A percentile compares a stretch with the other conserved stretches of the same genome.
phyloP scores from a whole-genome alignment of 2,113 vertebrate genomes.

The Scatophagus argus region DNA sequence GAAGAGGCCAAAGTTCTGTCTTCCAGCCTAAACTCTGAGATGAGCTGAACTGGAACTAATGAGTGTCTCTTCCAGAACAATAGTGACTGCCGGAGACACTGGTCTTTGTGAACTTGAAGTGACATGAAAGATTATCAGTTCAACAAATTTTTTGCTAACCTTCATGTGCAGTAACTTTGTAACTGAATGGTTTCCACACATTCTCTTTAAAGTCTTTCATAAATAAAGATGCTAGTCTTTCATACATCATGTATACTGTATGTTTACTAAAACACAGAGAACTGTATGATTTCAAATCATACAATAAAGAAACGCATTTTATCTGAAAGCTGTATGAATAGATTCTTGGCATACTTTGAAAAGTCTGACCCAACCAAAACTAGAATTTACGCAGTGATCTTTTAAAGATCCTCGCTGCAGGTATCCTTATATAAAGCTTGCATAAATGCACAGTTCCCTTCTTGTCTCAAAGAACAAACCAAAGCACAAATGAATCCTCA shows the following conservation, averaged over 20 bases:
- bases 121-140: slow-evolving; percentile 4
- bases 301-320: slow-evolving; percentile 2
- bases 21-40: slow-evolving; percentile 13
- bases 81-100: not conserved
- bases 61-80: slow-evolving; percentile 44
- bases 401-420: not conserved
- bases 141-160: not conserved
- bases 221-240: not conserved
- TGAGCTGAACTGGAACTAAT: slow-evolving; percentile 36
- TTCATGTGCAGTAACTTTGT: not conserved
- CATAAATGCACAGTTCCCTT: not conserved
- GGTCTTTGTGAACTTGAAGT: not conserved
- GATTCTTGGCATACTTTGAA: not conserved
- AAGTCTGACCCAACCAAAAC: slow-evolving; percentile 18
- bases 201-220: not conserved
- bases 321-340: slow-evolving; percentile 20
- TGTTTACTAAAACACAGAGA: not conserved
- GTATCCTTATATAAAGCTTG: not conserved
- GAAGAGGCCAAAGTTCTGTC: not conserved
- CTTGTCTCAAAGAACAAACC: not conserved
- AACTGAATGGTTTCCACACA: not conserved
- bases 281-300: slow-evolving; percentile 2
- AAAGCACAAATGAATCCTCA: not conserved
- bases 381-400: not conserved
- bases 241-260: not conserved